Conservation (phyloP, 2,888 invertebrate genomes). For the Brenthis daphne region DNA sequence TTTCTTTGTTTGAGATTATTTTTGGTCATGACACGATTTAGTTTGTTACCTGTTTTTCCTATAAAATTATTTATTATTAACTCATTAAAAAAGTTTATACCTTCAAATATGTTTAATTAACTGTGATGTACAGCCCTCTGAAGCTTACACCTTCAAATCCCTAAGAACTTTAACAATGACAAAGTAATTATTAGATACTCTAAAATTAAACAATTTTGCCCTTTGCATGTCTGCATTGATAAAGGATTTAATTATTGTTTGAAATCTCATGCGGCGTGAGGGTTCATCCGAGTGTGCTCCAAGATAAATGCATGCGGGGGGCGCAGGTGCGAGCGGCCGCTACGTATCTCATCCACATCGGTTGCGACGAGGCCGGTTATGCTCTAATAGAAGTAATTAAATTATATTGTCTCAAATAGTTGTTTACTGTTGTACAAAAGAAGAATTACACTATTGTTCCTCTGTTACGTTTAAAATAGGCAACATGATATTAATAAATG, state of each 20-base stretch:
- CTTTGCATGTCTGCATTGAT: slow-evolving; percentile 20
- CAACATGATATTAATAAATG: no score
- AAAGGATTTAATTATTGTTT: slow-evolving; percentile 24
- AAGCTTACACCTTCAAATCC: background rate
- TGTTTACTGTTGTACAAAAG: no score
- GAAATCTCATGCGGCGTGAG: slow-evolving; percentile 29
- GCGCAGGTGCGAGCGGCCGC: slow-evolving; percentile 36
- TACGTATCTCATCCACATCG: slow-evolving; percentile 31
- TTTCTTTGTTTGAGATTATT: no score
- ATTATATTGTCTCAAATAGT: slow-evolving; percentile 3
- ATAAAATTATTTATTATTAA: background rate
- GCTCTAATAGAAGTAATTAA: slow-evolving; percentile 8
- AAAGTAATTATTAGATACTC: slow-evolving; percentile 3
- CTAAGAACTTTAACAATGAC: background rate
- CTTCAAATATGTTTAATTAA: no score
- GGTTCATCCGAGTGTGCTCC: slow-evolving; percentile 42
- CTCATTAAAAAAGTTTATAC: background rate
- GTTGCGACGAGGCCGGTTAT: slow-evolving; percentile 2
- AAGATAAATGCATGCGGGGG: slow-evolving; percentile 52
- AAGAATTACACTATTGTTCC: no score
- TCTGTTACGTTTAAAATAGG: no score
- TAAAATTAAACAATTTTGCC: slow-evolving; percentile 15
- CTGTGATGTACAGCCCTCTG: no score
- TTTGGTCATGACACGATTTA: no score
- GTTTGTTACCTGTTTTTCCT: no score